phyloP scores from a whole-genome alignment of 2,797 vertebrate species.

The Rhynchonycteris naso region DNA sequence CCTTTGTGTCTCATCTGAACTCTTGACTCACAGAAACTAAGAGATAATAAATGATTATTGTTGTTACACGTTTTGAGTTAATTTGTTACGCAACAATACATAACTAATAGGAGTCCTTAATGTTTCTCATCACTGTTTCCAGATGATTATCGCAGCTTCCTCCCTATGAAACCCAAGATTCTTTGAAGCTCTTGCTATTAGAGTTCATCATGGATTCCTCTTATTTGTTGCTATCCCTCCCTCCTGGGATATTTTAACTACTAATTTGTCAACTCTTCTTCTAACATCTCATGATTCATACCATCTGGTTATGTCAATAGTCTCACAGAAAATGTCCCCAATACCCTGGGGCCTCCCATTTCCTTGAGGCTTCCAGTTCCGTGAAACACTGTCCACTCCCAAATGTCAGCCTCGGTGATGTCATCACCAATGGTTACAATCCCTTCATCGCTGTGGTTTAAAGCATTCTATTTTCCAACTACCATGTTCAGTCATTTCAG shows the following conservation, averaged over 20 bases:
- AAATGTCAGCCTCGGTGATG: not conserved
- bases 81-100: not conserved
- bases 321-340: not conserved
- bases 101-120: not conserved
- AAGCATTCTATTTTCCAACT: not conserved
- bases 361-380: not conserved
- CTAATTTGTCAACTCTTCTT: not conserved
- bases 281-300: not conserved
- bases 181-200: not conserved
- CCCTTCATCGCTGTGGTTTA: not conserved
- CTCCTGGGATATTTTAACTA: not conserved
- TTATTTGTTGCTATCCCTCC: not conserved
- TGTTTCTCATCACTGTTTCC: not conserved
- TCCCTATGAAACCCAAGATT: not conserved
- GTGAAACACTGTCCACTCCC: not conserved
- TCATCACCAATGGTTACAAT: not conserved
- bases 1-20: not conserved
- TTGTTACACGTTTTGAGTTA: not conserved
- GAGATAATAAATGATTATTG: not conserved
- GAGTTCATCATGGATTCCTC: not conserved
- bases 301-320: not conserved
- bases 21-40: not conserved
- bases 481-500: not conserved
- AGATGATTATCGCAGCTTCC: not conserved
- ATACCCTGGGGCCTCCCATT: not conserved